Evolutionary conservation across 2,113 vertebrate genomes (phyloP), one percentile per base, ranked within the genome.

Genomic region (Oostethus manadensis): DNA sequence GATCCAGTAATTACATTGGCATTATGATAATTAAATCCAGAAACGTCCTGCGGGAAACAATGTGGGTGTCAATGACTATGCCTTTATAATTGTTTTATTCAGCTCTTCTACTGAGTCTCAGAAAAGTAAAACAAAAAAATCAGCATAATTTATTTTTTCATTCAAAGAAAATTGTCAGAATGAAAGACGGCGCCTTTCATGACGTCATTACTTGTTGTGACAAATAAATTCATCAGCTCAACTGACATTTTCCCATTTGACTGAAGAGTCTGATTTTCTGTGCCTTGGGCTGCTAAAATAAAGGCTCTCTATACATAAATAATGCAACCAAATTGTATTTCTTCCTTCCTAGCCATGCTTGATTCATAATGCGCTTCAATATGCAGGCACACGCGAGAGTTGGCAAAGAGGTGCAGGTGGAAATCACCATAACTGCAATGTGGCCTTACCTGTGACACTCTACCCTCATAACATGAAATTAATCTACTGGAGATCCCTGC

Each of bases 181-280:
- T 77, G 62, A 74, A 79, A 61, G 73, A 70, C 77, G 78, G 16
- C 42, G 63, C 49, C 55, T 72, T 82, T 78, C 49, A 68, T 66
- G 58, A 55, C 60, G 60, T 73, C 62, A 73, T 82, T 77, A 74
- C 45, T 61, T 67, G 43, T 57, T 62, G n/a, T 48, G 33, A 76
- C 73, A 70, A 77, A 82, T 69, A 70, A 60, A 84, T 55, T 55
- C 53, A 55, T 88, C 73, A 74, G 79, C 86, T 62, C 51, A 70
- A 54, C 74, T 79, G 81, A 78, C 79, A 76, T 82, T 76, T 86
- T 74, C 70, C 69, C 62, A 62, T 70, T 81, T 83, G 70, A 80
- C 74, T 67, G 75, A 82, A 60, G 60, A 69, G 60, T 73, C 77
- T 61, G 57, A 76, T 64, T 61, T 60, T 56, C 60, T 40, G 21